phyloP scores from a whole-genome alignment of 2,888 invertebrate species.

The Eledona agricola region DNA sequence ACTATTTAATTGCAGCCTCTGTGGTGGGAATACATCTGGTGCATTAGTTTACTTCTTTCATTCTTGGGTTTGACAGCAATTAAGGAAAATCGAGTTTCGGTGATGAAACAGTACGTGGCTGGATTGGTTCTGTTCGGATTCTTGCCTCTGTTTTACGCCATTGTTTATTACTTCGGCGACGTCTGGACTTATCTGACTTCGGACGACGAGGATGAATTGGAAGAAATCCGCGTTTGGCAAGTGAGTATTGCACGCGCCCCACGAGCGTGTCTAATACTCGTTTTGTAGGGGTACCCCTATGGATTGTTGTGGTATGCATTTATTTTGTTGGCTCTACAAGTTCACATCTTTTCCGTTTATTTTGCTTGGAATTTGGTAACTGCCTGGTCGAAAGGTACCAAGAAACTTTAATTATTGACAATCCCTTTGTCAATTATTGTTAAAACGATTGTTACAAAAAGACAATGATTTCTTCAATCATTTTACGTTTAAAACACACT shows the following conservation, averaged over 20 bases:
- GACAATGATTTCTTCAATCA: slow-evolving; percentile 22
- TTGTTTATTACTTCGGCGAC: slow-evolving; percentile 84
- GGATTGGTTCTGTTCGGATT: slow-evolving; percentile 83
- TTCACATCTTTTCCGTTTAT: slow-evolving; percentile 86
- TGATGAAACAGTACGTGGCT: slow-evolving; percentile 81
- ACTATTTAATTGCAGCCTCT: slow-evolving; percentile 68
- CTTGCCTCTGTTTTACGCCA: slow-evolving; percentile 82
- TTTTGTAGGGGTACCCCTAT: slow-evolving; percentile 85
- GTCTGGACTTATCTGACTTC: slow-evolving; percentile 82
- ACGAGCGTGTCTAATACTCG: too few species aligned
- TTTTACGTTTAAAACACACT: slow-evolving; percentile 27
- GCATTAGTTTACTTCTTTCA: slow-evolving; percentile 81
- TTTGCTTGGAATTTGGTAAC: slow-evolving; percentile 84
- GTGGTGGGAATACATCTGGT: slow-evolving; percentile 96
- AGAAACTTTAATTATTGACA: slow-evolving; percentile 66
- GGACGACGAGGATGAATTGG: slow-evolving; percentile 72
- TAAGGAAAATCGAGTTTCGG: slow-evolving; percentile 81
- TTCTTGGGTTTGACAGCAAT: slow-evolving; percentile 88
- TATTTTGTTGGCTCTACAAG: slow-evolving; percentile 84
- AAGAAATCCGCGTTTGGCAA: slow-evolving; percentile 75
- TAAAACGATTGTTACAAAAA: slow-evolving; percentile 18
- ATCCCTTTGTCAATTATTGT: slow-evolving; percentile 21
- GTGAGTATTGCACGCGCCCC: slow-evolving; percentile 61
- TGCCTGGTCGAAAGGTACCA: slow-evolving; percentile 82
- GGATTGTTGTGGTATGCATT: slow-evolving; percentile 94